Conservation (phyloP, 2,888 invertebrate species). For the Cephus pulcher region DNA sequence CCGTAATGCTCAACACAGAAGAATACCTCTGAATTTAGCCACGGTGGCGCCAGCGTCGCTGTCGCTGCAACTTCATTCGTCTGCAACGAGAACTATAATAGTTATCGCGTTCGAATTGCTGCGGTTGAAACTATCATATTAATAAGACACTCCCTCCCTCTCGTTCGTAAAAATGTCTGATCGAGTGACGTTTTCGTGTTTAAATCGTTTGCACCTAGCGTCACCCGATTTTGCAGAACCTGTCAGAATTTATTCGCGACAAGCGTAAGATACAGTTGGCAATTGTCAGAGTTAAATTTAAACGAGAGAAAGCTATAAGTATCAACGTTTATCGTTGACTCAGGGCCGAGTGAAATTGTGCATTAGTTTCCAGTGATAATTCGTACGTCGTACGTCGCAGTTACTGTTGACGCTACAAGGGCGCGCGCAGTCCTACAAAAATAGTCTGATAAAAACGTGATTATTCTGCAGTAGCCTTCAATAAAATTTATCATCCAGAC, state of each 20-base stretch:
- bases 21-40: not conserved
- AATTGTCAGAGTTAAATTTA: not conserved
- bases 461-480: not conserved
- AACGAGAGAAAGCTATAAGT: not conserved
- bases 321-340: not conserved
- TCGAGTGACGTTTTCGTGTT: not conserved
- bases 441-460: not conserved
- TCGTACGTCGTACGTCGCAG: not conserved
- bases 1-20: not conserved
- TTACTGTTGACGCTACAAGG: not conserved
- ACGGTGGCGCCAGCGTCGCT: not conserved
- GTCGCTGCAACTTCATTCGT: not conserved
- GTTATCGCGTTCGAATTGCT: not conserved
- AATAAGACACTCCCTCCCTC: not conserved
- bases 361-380: not conserved
- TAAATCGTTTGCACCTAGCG: not conserved
- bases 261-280: not conserved
- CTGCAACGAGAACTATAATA: not conserved
- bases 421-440: not conserved
- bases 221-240: not conserved
- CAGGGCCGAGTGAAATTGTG: not conserved
- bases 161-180: not conserved
- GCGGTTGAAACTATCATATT: not conserved
- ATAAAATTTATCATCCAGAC: not conserved
- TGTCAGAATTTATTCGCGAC: not conserved